Base-by-base conservation (phyloP, 2,797 vertebrate genomes). In the Coccyzus lansbergi region DNA sequence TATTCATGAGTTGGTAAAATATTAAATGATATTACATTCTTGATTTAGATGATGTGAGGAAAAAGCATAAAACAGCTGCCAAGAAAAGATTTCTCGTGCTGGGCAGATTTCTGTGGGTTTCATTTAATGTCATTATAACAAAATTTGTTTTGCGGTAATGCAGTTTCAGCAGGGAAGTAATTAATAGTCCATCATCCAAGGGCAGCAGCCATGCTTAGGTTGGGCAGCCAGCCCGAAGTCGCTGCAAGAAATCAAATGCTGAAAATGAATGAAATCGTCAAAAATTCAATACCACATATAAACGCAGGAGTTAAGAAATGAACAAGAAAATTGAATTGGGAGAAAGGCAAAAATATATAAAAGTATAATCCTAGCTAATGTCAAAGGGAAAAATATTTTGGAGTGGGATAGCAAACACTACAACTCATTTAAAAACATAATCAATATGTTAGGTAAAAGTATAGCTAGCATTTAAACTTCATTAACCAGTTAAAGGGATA, bases 161-260 rank as follows among this genome's bases (percentile, higher is more conserved):
- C 88, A 93, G 83, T 95, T 96, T 94, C 93, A 93, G 92, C 68
- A 74, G 64, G 78, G 81, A 94, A 94, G 90, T 95, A 96, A 94
- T 93, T 92, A 95, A 91, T 52, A 80, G 83, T 78, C 92, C 44
- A 33, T 71, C 81, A 77, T 88, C 94, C 94, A 94, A 85, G 49
- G 51, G n/a, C 58, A 83, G 68, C 77, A 95, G 81, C 75, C 71
- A 58, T 71, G 59, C 76, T 55, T 76, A 67, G 80, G 34, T 48
- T 92, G 75, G 93, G 95, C 92, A 93, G 75, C 36, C 56, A 95
- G 88, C 93, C 95, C 12, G 2, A 90, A 94, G 60, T 83, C 68
- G 77, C 40, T 84, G 68, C 83, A 90, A 80, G 75, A 93, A 94
- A 94, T 94, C 88, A 92, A 70, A 74, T 84, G 42, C 53, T 80